Conservation (phyloP, 2,113 vertebrate species). For the Dipodomys merriami region DNA sequence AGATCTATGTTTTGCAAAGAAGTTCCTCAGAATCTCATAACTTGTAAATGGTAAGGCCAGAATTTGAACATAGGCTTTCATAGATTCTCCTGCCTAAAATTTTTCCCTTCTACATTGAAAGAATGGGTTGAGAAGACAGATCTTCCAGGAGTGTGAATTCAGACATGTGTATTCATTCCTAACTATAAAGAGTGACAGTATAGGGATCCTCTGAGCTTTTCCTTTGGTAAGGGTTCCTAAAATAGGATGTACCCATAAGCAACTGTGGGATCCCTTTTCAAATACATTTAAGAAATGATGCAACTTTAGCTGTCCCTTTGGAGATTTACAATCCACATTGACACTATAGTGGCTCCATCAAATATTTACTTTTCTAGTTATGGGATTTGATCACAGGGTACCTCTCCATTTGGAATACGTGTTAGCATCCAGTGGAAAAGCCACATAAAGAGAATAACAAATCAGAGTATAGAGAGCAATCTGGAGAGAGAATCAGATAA, state of each 20-base stretch:
- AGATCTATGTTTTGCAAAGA: background rate
- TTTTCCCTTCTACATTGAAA: background rate
- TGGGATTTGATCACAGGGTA: background rate
- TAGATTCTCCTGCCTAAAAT: background rate
- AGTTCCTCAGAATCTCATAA: background rate
- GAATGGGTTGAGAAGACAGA: background rate
- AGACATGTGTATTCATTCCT: background rate
- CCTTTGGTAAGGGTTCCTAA: background rate
- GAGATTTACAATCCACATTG: background rate
- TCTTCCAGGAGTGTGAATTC: background rate
- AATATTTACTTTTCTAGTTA: background rate
- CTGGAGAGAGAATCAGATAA: background rate
- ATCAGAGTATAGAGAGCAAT: background rate
- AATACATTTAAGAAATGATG: conserved; percentile 26
- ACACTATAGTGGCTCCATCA: background rate
- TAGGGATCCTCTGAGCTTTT: background rate
- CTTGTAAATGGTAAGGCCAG: background rate
- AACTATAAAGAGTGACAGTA: background rate
- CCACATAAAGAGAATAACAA: background rate
- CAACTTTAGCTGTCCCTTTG: background rate
- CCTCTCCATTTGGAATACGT: background rate
- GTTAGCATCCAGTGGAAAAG: background rate
- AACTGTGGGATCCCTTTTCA: background rate
- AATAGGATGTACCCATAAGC: background rate
- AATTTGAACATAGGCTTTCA: too few relatives aligned